Base-by-base conservation (phyloP, 2,797 vertebrate species). In the Triplophysa bombifrons region DNA sequence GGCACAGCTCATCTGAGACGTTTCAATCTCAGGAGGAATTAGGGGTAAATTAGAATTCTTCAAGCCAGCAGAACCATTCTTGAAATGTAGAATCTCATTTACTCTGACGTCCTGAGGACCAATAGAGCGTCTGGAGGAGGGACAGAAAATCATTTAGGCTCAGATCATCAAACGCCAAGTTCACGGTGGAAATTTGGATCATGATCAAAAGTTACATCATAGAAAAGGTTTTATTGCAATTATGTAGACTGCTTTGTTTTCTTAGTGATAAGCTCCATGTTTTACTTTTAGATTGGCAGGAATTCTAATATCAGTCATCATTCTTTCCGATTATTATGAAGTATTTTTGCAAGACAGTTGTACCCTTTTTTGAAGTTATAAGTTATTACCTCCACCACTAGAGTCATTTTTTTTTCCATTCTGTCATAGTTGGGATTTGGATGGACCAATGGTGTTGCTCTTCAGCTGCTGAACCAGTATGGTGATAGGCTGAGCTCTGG, bases 351-450 rank as follows among this genome's bases (percentile, higher is more conserved):
- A 50, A 48, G 46, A 12, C 11, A 48, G 46, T 13, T 14, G 3
- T 48, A 13, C 46, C 46, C 14, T 48, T 48, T 48, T 14, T 48
- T 48, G 13, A 13, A 46, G 3, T 46, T 0, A 46, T 46, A 3
- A 48, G 0, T 48, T 16, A 48, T 48, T 48, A 48, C 46, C 46
- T 48, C 46, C 13, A 38, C 34, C 6, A 1, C 34, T 38, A 8
- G 34, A 6, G 34, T 38, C 6, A 38, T 38, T n/a, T 44, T 72
- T n/a, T 22, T 51, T 72, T 69, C 19, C 50, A 46, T 51, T 34
- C 55, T 67, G 51, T 76, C 86, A 55, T 79, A 96, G 95, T 88
- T 95, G 83, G 95, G 95, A 1, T 96, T 95, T 48, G 94, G 95
- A 48, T 96, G 95, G 95, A 95, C 92, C 72, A 95, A 91, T 10